These are phyloP conservation scores for Anableps anableps DNA, from an alignment of 2,797 vertebrate genomes.

Conservation along the genomic window DNA sequence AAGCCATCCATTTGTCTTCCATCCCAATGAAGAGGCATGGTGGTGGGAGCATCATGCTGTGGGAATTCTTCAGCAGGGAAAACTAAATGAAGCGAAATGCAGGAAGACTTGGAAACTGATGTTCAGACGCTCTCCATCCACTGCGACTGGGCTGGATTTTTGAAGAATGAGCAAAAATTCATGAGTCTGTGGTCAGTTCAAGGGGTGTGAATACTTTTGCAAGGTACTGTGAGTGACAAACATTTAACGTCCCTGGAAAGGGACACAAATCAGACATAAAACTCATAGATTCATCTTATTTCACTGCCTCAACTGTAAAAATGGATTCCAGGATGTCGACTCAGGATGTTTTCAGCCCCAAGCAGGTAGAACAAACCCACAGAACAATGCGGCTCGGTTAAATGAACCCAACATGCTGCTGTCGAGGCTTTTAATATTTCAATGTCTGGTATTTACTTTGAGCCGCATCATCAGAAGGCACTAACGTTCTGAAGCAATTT, in stretches of 20 bases:
- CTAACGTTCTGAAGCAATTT: conserved; percentile 2
- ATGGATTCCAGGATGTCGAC: background rate
- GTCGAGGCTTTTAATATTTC: conserved; percentile 1
- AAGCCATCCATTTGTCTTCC: no score
- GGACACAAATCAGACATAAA: background rate
- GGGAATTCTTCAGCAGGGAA: no score
- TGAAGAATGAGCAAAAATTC: background rate
- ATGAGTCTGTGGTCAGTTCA: background rate
- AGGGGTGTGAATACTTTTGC: background rate
- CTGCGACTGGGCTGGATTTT: no score
- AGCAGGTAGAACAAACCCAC: background rate
- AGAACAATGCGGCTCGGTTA: background rate
- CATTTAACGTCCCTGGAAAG: background rate
- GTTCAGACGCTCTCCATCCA: no score
- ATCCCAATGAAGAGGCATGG: no score
- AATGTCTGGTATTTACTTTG: background rate
- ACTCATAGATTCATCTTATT: background rate
- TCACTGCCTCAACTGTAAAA: background rate
- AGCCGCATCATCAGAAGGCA: background rate
- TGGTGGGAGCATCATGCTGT: no score
- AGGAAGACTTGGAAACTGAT: no score
- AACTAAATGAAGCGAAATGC: no score
- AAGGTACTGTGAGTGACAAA: no score
- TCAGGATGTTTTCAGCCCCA: background rate
- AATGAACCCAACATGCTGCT: background rate